phyloP scores from a whole-genome alignment of 1,140 invertebrate species.

The Macrosteles quadrilineatus region DNA sequence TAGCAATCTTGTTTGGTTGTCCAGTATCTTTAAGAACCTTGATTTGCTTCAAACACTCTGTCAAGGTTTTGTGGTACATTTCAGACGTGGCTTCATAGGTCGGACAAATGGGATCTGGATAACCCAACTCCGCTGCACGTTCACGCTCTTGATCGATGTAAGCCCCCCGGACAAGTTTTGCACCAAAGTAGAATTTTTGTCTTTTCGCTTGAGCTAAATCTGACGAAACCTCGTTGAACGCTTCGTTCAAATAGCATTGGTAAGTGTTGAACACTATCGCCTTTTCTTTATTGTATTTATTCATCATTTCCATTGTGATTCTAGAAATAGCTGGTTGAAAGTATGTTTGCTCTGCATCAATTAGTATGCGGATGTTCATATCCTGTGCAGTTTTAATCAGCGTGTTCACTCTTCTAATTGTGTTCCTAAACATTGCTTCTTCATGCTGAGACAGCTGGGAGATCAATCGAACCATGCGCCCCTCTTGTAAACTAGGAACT shows the following conservation, averaged over 20 bases:
- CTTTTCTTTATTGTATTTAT: constrained; percentile 87
- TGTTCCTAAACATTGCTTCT: constrained; percentile 98
- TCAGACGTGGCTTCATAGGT: constrained; percentile 88
- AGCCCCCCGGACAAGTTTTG: constrained; percentile 96
- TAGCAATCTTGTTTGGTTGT: constrained; percentile 75
- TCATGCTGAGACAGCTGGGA: constrained; percentile 89
- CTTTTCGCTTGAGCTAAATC: constrained; percentile 93
- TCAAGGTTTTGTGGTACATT: constrained; percentile 85
- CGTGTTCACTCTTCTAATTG: constrained; percentile 90
- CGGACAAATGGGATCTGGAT: constrained; percentile 93
- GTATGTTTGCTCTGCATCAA: constrained; percentile 99
- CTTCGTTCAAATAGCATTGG: constrained; percentile 95
- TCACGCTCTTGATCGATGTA: constrained; percentile 97
- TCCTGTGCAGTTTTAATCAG: constrained; percentile 90
- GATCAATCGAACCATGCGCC: constrained; percentile 78
- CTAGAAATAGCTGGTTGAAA: constrained; percentile 98
- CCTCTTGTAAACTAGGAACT: constrained; percentile 89
- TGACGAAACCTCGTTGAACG: constrained; percentile 82
- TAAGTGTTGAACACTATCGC: constrained; percentile 99
- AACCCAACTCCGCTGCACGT: constrained; percentile 82
- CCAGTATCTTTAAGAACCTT: constrained; percentile 68
- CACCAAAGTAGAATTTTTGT: constrained; percentile 97
- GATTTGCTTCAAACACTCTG: constrained; percentile 80
- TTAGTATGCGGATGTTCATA: constrained; percentile 94
- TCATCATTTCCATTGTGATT: constrained; percentile 97